phyloP scores from a whole-genome alignment of 2,888 invertebrate species.

The Agrotis ipsilon region DNA sequence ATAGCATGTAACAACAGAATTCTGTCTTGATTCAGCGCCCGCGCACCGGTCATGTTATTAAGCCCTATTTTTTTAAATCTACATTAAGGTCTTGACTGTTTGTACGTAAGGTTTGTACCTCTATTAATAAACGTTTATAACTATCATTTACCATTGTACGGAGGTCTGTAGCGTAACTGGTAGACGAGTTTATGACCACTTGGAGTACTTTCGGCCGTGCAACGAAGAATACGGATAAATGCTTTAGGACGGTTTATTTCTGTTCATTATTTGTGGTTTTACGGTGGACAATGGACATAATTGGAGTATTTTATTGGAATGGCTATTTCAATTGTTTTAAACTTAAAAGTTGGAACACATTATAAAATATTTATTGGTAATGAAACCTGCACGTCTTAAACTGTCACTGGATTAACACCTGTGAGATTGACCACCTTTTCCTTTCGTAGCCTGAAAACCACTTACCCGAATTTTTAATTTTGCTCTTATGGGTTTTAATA shows the following conservation, averaged over 20 bases:
- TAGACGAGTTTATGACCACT: conserved; percentile 46
- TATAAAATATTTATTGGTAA: conserved; percentile 14
- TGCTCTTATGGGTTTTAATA: conserved; percentile 18
- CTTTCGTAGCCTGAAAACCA: neutral
- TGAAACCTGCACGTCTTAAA: conserved; percentile 1
- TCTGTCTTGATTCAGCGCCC: conserved; percentile 48
- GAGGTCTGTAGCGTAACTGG: conserved; percentile 49
- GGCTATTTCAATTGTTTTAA: conserved; percentile 13
- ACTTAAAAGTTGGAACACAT: conserved; percentile 3
- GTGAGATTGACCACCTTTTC: neutral
- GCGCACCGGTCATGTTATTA: conserved; percentile 51
- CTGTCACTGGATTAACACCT: neutral
- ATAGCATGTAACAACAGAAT: conserved; percentile 64
- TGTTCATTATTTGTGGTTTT: conserved; percentile 32
- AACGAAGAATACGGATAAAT: conserved; percentile 44
- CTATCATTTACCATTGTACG: conserved; percentile 65
- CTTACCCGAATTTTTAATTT: neutral
- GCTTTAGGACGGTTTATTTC: conserved; percentile 20
- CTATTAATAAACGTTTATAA: conserved; percentile 68
- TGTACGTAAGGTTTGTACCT: conserved; percentile 44
- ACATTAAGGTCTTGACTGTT: conserved; percentile 50
- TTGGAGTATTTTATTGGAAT: conserved; percentile 21
- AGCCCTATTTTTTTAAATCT: conserved; percentile 55
- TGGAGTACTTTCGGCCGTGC: conserved; percentile 22
- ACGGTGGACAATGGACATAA: conserved; percentile 28